phyloP scores from a whole-genome alignment of 2,113 vertebrate genomes.

The Triplophysa dalaica region DNA sequence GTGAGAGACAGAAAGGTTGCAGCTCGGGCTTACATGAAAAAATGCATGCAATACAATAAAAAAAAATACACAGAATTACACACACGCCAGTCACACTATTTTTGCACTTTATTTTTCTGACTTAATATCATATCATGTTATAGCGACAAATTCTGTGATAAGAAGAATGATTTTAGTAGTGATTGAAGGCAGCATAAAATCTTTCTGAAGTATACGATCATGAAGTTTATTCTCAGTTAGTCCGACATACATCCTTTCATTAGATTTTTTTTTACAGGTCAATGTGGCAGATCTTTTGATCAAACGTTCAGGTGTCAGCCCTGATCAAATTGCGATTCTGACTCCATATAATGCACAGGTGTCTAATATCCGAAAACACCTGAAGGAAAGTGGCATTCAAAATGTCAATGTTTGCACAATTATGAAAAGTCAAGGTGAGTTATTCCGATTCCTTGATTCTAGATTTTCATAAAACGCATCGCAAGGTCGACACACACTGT shows the following conservation, averaged over 20 bases:
- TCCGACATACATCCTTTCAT: not conserved
- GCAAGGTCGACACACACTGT: too few relatives aligned
- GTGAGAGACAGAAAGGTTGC: too few relatives aligned
- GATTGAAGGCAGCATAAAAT: too few relatives aligned
- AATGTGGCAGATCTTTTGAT: conserved; percentile 74
- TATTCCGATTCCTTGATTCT: not conserved
- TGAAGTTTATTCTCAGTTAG: not conserved
- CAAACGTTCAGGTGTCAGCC: conserved; percentile 60
- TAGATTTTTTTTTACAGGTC: conserved; percentile 68
- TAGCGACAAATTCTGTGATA: too few relatives aligned
- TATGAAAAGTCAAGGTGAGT: conserved; percentile 88
- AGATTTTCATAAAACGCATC: not conserved
- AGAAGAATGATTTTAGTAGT: too few relatives aligned
- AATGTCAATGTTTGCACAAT: conserved; percentile 80
- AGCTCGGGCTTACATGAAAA: too few relatives aligned
- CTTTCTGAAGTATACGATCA: too few relatives aligned
- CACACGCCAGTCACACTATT: too few relatives aligned
- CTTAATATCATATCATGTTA: too few relatives aligned
- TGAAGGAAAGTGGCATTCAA: conserved; percentile 52
- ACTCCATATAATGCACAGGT: conserved; percentile 89
- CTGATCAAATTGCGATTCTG: conserved; percentile 78
- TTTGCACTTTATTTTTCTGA: too few relatives aligned
- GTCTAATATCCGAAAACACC: conserved; percentile 70
- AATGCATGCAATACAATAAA: too few relatives aligned
- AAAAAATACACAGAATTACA: too few relatives aligned